Percentiles rank a stretch among this genome's conserved stretches.
phyloP scores from a whole-genome alignment of 2,888 invertebrate genomes.

The Margaritifera margaritifera region DNA sequence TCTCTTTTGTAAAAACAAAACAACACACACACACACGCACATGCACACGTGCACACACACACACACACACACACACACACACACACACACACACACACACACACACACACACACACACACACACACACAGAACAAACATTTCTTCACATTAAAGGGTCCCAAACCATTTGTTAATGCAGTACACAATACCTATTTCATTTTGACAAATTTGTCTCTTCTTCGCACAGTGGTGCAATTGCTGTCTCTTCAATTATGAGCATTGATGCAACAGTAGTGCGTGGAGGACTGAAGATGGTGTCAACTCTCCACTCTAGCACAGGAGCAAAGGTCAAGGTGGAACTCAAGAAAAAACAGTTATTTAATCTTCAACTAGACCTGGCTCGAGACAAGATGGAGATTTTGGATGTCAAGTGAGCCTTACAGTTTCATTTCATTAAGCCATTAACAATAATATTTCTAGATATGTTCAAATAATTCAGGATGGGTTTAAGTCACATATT shows the following conservation, averaged over 20 bases:
- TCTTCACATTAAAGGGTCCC: too few relatives aligned
- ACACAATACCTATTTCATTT: background rate
- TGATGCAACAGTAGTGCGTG: constrained; percentile 84
- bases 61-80: too few relatives aligned
- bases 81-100: too few relatives aligned
- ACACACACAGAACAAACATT: too few relatives aligned
- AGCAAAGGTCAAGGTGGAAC: constrained; percentile 82
- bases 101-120: too few relatives aligned
- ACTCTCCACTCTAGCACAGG: constrained; percentile 90
- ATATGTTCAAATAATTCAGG: background rate
- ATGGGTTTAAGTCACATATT: background rate
- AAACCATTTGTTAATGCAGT: background rate
- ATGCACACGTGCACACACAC: too few relatives aligned
- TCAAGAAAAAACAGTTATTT: constrained; percentile 81
- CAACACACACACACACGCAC: too few relatives aligned
- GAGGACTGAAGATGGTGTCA: constrained; percentile 88
- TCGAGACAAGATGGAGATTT: constrained; percentile 87
- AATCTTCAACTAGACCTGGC: constrained; percentile 86
- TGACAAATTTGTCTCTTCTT: constrained; percentile 1
- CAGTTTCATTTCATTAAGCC: background rate
- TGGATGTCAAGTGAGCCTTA: constrained; percentile 78
- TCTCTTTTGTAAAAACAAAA: too few relatives aligned
- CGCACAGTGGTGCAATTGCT: constrained; percentile 85
- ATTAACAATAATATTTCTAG: background rate
- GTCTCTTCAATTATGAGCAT: constrained; percentile 89